phyloP scores from a whole-genome alignment of 2,113 vertebrate species.

The Indicator indicator region DNA sequence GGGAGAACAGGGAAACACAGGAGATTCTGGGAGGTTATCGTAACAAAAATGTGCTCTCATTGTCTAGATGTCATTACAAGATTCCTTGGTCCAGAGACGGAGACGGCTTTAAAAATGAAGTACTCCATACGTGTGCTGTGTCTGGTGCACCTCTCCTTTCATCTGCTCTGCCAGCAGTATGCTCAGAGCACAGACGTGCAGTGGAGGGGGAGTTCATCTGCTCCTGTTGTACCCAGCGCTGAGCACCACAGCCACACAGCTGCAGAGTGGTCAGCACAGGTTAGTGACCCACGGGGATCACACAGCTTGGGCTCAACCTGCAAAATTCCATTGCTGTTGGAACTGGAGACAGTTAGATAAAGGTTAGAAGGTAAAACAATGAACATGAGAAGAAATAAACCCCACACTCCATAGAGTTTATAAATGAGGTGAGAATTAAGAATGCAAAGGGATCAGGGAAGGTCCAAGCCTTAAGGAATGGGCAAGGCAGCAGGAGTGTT shows the following conservation, averaged over 20 bases:
- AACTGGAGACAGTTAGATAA: neutral
- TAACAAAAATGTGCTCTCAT: rapidly evolving
- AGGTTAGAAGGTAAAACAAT: neutral
- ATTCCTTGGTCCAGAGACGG: neutral
- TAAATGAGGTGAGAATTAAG: neutral
- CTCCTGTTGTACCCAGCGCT: no score
- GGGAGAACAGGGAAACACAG: neutral
- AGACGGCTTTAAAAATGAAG: neutral
- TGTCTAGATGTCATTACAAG: neutral
- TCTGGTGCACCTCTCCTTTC: neutral
- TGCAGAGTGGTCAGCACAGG: rapidly evolving
- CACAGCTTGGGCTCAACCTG: neutral
- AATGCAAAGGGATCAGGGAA: neutral
- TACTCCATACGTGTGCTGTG: neutral
- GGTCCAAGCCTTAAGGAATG: neutral
- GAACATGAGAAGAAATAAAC: neutral
- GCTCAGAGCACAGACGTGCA: neutral
- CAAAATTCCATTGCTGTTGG: neutral
- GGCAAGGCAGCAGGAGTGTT: neutral
- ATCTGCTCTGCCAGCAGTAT: neutral
- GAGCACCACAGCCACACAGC: neutral
- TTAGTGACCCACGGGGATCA: rapidly evolving
- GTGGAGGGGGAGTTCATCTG: rapidly evolving
- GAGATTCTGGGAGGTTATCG: neutral
- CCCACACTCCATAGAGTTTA: neutral